Evolutionary conservation across 1,140 invertebrate species (phyloP).

Genomic region (Centruroides sculpturatus): DNA sequence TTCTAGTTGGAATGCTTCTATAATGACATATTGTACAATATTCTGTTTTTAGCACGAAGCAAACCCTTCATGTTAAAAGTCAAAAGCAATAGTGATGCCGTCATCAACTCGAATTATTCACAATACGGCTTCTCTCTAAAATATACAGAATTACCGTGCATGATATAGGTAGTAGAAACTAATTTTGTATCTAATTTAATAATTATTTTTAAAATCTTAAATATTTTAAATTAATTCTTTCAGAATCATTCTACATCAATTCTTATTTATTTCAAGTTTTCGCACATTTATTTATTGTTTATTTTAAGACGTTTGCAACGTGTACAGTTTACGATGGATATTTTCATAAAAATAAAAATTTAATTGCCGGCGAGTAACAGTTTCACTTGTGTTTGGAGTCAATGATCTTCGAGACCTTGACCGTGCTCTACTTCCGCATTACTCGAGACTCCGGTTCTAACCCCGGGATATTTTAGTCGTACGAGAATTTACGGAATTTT

Average conservation of each 20-base stretch:
- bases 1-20: too few relatives aligned
- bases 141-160: constrained; percentile 20
- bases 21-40: too few relatives aligned
- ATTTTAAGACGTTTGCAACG: too few relatives aligned
- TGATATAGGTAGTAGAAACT: constrained; percentile 11
- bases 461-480: background rate
- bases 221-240: background rate
- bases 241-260: background rate
- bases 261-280: too few relatives aligned
- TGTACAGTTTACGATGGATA: background rate
- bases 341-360: background rate
- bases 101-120: constrained; percentile 16
- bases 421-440: background rate
- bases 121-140: constrained; percentile 18
- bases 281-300: too few relatives aligned
- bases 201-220: background rate
- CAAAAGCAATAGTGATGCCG: constrained; percentile 18
- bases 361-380: background rate
- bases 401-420: background rate
- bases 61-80: constrained; percentile 21
- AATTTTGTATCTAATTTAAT: too few relatives aligned
- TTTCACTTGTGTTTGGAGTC: background rate
- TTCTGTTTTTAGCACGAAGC: constrained; percentile 16
- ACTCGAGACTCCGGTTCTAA: background rate
- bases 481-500: too few relatives aligned